Evolutionary conservation across 2,888 invertebrate species (phyloP), one percentile per base, ranked within the genome.

Genomic region (Scotopteryx bipunctaria): DNA sequence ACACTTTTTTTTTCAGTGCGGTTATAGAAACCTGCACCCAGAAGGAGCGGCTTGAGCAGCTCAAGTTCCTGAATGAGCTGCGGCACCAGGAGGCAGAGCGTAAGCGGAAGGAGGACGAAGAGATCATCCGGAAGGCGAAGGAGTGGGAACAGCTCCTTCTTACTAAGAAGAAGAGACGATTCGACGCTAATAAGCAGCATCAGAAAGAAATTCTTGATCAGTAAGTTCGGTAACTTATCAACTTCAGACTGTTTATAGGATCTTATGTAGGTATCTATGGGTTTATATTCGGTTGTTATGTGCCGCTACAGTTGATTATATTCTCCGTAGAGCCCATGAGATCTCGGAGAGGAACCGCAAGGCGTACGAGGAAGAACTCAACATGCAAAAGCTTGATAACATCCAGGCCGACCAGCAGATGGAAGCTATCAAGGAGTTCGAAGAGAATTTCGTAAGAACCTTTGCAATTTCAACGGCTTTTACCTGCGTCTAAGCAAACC

Each of bases 11-110:
- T 23, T 15, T 14, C 25, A 91, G 91, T 46, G 87, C 90, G 8
- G 87, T 91, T 0, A 79, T 90, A 55, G 89, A 89, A 59, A 81
- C 89, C 1, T 83, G 76, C 1, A 67, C 81, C n/a, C 84, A 83
- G 43, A 87, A 86, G 16, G 91, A 91, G 64, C 81, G 88, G 5
- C 52, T 63, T 1, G 86, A 78, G 36, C 91, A 91, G 52, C 42
- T 86, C 1, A 81, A 89, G 58, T 91, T 91, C 55, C 55, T 74
- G 1, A 63, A 66, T 1, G 70, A 81, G 44, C 66, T 85, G 16
- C 78, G 79, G 33, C 64, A 69, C 1, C 76, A 83, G 55, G 71
- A 64, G 0, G 72, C 61, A 0, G 79, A 78, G n/a, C 65, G 66
- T 57, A 83, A 80, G 63, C 63, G 66, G 1, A 55, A 65, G 5